Conservation (phyloP, 2,888 invertebrate genomes). For the Biston stratarius region DNA sequence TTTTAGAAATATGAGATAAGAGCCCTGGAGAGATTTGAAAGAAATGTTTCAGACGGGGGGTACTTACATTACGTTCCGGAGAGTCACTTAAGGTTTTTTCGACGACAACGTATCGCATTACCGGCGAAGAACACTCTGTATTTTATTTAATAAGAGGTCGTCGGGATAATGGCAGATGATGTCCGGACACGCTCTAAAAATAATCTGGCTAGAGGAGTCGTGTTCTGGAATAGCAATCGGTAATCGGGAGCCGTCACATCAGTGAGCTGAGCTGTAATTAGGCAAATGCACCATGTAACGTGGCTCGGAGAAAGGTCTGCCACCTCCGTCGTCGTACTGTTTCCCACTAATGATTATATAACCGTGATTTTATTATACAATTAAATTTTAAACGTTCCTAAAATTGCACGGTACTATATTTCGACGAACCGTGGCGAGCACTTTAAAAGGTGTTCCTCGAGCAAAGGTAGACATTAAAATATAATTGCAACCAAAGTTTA, state of each 20-base stretch:
- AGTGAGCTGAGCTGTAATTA: constrained; percentile 80
- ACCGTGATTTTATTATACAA: constrained; percentile 83
- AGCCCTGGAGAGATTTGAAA: constrained; percentile 69
- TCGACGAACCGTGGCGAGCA: constrained; percentile 69
- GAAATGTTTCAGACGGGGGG: constrained; percentile 59
- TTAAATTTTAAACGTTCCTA: constrained; percentile 84
- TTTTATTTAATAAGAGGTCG: constrained; percentile 65
- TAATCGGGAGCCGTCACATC: constrained; percentile 77
- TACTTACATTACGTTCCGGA: constrained; percentile 58
- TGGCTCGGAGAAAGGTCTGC: constrained; percentile 53
- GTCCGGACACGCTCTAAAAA: constrained; percentile 59
- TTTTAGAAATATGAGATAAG: constrained; percentile 77
- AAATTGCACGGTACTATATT: constrained; percentile 78
- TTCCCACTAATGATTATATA: constrained; percentile 81
- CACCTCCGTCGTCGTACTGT: constrained; percentile 67
- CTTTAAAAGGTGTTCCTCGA: constrained; percentile 56
- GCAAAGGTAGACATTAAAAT: constrained; percentile 30
- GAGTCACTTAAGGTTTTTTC: constrained; percentile 59
- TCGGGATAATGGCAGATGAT: constrained; percentile 55
- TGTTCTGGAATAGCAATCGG: constrained; percentile 69
- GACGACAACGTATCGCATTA: constrained; percentile 59
- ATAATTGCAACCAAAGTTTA: constrained; percentile 62
- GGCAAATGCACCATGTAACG: constrained; percentile 83
- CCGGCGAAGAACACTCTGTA: constrained; percentile 55
- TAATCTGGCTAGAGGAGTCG: constrained; percentile 65